Conservation (phyloP, 2,888 invertebrate genomes). For the Crepidodera aurea region DNA sequence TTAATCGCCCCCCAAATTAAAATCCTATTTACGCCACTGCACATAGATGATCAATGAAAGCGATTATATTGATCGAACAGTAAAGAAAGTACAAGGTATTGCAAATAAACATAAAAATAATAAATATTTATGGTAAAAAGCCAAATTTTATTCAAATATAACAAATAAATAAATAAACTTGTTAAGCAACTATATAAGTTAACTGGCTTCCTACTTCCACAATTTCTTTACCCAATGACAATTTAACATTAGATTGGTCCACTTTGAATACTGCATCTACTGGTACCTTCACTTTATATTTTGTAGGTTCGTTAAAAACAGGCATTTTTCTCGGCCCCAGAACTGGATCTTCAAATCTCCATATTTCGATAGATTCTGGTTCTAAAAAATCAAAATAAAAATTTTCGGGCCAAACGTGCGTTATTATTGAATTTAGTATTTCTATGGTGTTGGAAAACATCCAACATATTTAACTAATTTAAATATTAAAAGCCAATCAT, state of each 20-base stretch:
- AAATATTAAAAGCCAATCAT: no score
- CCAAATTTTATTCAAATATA: not conserved
- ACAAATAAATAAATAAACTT: conserved; percentile 20
- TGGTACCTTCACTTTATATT: conserved; percentile 67
- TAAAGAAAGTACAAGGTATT: no score
- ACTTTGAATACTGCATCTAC: conserved; percentile 63
- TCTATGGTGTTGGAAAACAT: no score
- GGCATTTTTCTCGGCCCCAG: conserved; percentile 83
- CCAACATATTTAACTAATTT: no score
- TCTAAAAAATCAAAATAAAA: conserved; percentile 63
- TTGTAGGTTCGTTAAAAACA: conserved; percentile 69
- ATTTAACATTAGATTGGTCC: conserved; percentile 62
- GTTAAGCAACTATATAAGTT: conserved; percentile 48
- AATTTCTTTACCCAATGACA: conserved; percentile 61
- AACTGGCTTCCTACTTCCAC: conserved; percentile 63
- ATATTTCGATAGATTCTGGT: conserved; percentile 70
- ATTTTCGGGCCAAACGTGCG: no score
- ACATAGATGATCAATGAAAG: no score
- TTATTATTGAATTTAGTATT: no score
- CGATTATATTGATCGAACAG: no score
- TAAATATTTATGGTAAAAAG: not conserved
- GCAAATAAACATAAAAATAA: not conserved
- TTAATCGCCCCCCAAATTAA: no score
- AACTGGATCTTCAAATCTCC: conserved; percentile 79
- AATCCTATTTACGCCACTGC: no score